Evolutionary conservation across 2,888 invertebrate genomes (phyloP).

Genomic region (Meiosimyza decipiens): DNA sequence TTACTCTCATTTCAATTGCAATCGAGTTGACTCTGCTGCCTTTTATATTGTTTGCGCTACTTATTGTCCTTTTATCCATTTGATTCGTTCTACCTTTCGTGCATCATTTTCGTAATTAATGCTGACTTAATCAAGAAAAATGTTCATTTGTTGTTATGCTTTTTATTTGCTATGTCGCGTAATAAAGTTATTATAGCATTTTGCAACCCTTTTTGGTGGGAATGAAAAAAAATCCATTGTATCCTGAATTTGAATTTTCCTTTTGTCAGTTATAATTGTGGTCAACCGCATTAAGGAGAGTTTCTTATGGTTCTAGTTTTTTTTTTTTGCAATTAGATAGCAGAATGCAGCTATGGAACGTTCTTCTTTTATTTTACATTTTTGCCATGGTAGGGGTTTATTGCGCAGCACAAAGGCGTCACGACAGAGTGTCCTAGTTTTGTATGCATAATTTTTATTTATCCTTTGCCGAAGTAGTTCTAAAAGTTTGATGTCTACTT

Average conservation of each 20-base stretch:
- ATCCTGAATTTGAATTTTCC: background rate
- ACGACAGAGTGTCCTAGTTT: no score
- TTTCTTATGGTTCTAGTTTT: background rate
- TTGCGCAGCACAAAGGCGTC: no score
- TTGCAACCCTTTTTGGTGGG: constrained; percentile 21
- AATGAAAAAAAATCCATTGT: background rate
- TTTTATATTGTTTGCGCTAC: background rate
- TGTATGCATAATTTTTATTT: no score
- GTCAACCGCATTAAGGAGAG: constrained; percentile 51
- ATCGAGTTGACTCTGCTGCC: constrained; percentile 40
- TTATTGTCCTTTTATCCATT: background rate
- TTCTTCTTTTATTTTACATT: no score
- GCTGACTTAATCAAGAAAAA: constrained; percentile 62
- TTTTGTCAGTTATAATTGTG: constrained; percentile 47
- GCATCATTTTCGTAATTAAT: constrained; percentile 62
- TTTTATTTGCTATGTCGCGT: constrained; percentile 9
- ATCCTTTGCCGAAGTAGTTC: no score
- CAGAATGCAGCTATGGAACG: constrained; percentile 35
- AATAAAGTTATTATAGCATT: constrained; percentile 52
- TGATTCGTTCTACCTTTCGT: constrained; percentile 51
- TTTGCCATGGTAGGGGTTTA: no score
- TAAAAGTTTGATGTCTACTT: no score
- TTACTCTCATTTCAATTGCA: constrained; percentile 59
- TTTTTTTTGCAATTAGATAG: constrained; percentile 10
- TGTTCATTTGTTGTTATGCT: constrained; percentile 41